Conservation (phyloP, 2,113 vertebrate species). For the Malurus melanocephalus region DNA sequence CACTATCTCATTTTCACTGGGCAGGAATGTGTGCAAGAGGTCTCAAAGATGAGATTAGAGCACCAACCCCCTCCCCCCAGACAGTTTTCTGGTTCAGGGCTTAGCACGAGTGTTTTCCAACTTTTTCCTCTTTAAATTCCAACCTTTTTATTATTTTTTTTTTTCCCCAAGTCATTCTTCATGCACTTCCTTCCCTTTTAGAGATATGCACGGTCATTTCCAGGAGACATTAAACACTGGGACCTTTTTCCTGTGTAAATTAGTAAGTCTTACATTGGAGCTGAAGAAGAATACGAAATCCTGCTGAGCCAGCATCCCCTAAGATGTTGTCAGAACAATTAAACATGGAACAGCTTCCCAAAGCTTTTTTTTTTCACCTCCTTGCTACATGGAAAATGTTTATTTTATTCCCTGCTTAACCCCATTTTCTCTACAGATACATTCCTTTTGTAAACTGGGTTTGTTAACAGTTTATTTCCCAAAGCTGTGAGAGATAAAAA, state of each 20-base stretch:
- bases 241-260: slow-evolving; percentile 37
- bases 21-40: not conserved
- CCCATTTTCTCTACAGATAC: not conserved
- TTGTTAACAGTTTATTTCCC: not conserved
- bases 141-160: not conserved
- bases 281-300: not conserved
- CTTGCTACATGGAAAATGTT: not conserved
- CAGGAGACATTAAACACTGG: slow-evolving; percentile 5
- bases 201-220: not conserved
- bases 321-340: not conserved
- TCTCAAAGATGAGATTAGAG: not conserved
- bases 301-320: slow-evolving; percentile 35
- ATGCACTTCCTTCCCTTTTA: slow-evolving; percentile 29
- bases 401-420: not conserved
- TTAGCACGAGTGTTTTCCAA: not conserved
- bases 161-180: not conserved
- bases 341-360: not conserved
- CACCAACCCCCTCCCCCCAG: not conserved
- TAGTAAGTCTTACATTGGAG: not conserved
- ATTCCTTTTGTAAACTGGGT: not conserved
- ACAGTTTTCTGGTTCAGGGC: not conserved
- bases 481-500: not conserved
- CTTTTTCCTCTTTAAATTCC: not conserved
- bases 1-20: not conserved
- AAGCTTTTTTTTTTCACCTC: not conserved